Evolutionary conservation across 1,140 invertebrate genomes (phyloP), one percentile per base, ranked within the genome.

Genomic region (Druon quercuslanigerum): DNA sequence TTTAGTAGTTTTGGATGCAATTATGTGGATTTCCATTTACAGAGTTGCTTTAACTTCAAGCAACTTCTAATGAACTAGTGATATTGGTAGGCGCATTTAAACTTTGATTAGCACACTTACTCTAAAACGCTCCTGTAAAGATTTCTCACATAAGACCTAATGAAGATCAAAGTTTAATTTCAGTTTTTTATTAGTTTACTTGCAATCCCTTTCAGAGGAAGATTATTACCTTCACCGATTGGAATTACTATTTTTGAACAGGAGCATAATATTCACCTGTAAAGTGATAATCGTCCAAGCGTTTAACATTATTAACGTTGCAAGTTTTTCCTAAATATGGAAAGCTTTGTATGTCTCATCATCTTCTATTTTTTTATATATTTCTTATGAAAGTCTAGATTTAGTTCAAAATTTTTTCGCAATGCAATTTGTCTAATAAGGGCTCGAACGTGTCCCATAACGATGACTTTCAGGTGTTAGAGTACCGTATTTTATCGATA

Each of bases 11-110:
- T 66, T 66, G 60, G 60, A 16, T 33, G 14, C 13, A 66, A 66
- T 66, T 66, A 66, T 66, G 60, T n/a, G 60, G 60, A 40, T 66
- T 66, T 66, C 60, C 60, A 66, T 66, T 66, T 40, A n/a, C 60
- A n/a, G 60, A 66, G 60, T 66, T 66, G 33, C 60, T 66, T 66
- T 7, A 66, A 66, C 60, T 40, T 66, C 46, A 16, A n/a, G 40
- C 20, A 66, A 66, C 25, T 66, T 66, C 33, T 46, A 66, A 66
- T 40, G 60, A 40, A 66, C 60, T 16, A 46, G 60, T 66, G 14
- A 66, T 66, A 66, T 66, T 66, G 60, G 60, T 66, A 16, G 20
- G 60, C 25, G 46, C 33, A 66, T 66, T 66, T 25, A 66, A 66
- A 46, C 25, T 66, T 66, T 66, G 25, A 66, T 33, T 16, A 66